A percentile compares a stretch with the other conserved stretches of the same genome.
Evolutionary conservation across 1,140 invertebrate genomes (phyloP).

Genomic region (Papilio glaucus): DNA sequence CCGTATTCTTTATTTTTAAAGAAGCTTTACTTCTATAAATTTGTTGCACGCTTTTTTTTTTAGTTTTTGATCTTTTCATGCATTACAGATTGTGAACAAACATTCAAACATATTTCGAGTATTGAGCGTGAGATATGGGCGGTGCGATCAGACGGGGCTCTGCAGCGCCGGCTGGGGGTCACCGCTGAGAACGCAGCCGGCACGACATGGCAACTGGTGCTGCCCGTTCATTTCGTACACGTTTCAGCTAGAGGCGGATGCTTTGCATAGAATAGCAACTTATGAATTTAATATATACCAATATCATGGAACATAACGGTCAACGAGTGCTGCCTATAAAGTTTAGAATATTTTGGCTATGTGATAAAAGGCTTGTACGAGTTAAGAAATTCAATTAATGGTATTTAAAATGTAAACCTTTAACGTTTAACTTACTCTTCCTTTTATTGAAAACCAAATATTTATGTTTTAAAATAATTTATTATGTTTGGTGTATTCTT

Average conservation of each 20-base stretch:
- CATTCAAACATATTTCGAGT: constrained; percentile 91
- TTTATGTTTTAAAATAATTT: constrained; percentile 16
- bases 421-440: neutral
- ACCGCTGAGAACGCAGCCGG: constrained; percentile 88
- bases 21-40: too few species aligned
- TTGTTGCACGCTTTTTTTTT: too few species aligned
- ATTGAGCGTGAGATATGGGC: constrained; percentile 90
- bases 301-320: neutral
- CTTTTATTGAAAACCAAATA: constrained; percentile 20
- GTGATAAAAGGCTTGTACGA: neutral
- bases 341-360: constrained; percentile 13
- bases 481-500: too few species aligned
- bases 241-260: constrained; percentile 59
- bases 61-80: too few species aligned
- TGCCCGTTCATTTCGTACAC: constrained; percentile 53
- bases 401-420: too few species aligned
- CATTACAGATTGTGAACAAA: constrained; percentile 82
- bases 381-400: neutral
- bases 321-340: neutral
- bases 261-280: constrained; percentile 38
- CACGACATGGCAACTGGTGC: constrained; percentile 88
- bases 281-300: neutral
- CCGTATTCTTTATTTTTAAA: too few species aligned
- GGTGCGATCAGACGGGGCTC: constrained; percentile 87
- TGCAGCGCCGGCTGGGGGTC: constrained; percentile 89